phyloP scores from a whole-genome alignment of 1,140 invertebrate genomes.

The Drosophila nikananu region DNA sequence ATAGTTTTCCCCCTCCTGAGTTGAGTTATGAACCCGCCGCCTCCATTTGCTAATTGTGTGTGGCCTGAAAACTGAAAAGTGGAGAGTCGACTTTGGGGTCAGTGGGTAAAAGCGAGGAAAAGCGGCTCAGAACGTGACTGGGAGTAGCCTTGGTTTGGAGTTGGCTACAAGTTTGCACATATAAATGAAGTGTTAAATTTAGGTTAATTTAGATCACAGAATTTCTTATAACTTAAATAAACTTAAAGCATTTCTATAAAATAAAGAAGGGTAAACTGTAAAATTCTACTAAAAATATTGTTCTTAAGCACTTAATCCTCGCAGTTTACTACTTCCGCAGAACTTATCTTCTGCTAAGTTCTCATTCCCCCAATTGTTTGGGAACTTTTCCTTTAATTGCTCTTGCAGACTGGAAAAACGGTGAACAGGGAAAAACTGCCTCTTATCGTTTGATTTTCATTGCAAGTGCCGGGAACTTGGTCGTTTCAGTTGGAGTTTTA shows the following conservation, averaged over 20 bases:
- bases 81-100: slow-evolving; percentile 7
- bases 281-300: slow-evolving; percentile 4
- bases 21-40: slow-evolving; percentile 49
- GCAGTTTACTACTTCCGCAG: slow-evolving; percentile 33
- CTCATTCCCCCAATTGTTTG: slow-evolving; percentile 17
- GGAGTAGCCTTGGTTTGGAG: slow-evolving; percentile 22
- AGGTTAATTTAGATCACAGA: background rate
- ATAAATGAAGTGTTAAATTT: slow-evolving; percentile 2
- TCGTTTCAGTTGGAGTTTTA: slow-evolving; percentile 55
- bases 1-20: slow-evolving; percentile 31
- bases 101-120: background rate
- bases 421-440: slow-evolving; percentile 54
- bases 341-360: slow-evolving; percentile 14
- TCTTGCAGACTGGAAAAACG: slow-evolving; percentile 55
- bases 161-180: background rate
- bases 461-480: slow-evolving; percentile 55
- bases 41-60: slow-evolving; percentile 56
- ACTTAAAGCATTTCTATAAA: background rate
- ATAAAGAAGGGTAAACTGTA: background rate
- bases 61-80: slow-evolving; percentile 37
- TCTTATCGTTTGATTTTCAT: slow-evolving; percentile 73
- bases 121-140: slow-evolving; percentile 44
- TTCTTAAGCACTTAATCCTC: slow-evolving; percentile 18
- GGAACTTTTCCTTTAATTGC: slow-evolving; percentile 71
- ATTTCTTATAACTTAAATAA: background rate